Conservation (phyloP, 2,888 invertebrate genomes). For the Leptinotarsa tumamoca region DNA sequence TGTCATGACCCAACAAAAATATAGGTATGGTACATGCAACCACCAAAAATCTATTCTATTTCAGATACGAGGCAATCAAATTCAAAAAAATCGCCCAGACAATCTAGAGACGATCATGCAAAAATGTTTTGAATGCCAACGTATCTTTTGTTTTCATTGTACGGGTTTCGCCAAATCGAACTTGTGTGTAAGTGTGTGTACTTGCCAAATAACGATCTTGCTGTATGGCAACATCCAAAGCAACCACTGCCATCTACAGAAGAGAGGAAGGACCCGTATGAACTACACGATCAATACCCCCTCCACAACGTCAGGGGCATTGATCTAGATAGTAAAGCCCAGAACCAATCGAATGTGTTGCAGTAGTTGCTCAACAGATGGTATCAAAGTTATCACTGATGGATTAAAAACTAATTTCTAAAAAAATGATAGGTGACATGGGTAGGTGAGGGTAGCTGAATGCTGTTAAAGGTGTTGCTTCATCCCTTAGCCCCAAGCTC, state of each 20-base stretch:
- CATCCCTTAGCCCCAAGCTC: constrained; percentile 63
- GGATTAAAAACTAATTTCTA: constrained; percentile 32
- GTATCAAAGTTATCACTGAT: constrained; percentile 27
- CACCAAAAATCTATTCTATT: constrained; percentile 47
- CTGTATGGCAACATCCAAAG: constrained; percentile 36
- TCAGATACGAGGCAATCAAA: constrained; percentile 43
- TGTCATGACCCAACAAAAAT: constrained; percentile 45
- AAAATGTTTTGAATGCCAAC: constrained; percentile 39
- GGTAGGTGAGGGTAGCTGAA: constrained; percentile 55
- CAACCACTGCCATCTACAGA: constrained; percentile 46
- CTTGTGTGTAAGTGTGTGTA: constrained; percentile 31
- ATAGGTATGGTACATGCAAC: constrained; percentile 48
- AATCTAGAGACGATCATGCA: constrained; percentile 32
- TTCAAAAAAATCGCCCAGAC: constrained; percentile 23
- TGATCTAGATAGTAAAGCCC: constrained; percentile 26
- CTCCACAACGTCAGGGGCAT: constrained; percentile 9
- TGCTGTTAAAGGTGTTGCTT: constrained; percentile 65
- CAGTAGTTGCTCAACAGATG: constrained; percentile 41
- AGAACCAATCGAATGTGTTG: constrained; percentile 34
- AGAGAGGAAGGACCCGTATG: constrained; percentile 24
- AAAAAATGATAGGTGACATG: constrained; percentile 26
- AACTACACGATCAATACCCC: constrained; percentile 38
- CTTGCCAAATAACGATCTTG: constrained; percentile 45
- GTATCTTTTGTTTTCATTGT: constrained; percentile 30
- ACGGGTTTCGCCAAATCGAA: constrained; percentile 20